Conservation (phyloP, 2,888 invertebrate species). For the Synanthedon formicaeformis region DNA sequence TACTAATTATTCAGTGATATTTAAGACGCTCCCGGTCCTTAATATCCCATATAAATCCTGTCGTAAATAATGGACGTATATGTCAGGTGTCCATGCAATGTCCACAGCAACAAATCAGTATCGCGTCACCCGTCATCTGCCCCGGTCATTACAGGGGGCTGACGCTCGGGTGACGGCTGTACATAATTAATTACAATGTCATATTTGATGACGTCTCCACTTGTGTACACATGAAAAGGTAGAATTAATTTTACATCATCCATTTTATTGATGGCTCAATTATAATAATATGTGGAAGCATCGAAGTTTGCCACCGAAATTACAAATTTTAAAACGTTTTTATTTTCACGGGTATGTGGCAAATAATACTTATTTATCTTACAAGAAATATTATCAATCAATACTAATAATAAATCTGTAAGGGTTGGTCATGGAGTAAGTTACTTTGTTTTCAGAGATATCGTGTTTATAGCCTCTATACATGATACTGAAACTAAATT, state of each 20-base stretch:
- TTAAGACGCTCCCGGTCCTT: background rate
- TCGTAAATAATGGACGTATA: constrained; percentile 11
- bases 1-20: too few relatives aligned
- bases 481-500: too few relatives aligned
- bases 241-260: background rate
- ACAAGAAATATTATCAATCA: too few relatives aligned
- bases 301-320: too few relatives aligned
- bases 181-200: constrained; percentile 48
- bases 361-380: too few relatives aligned
- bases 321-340: too few relatives aligned
- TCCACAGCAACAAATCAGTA: constrained; percentile 29
- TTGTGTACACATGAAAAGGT: constrained; percentile 22
- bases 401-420: too few relatives aligned
- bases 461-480: too few relatives aligned
- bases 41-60: constrained; percentile 8
- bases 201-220: constrained; percentile 33
- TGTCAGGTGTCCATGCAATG: constrained; percentile 3
- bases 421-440: too few relatives aligned
- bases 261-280: background rate
- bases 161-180: constrained; percentile 24
- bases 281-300: background rate
- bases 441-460: too few relatives aligned
- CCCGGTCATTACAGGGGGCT: constrained; percentile 32
- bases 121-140: constrained; percentile 31
- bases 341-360: too few relatives aligned